Conservation (phyloP, 2,888 invertebrate species). For the Euplagia quadripunctaria region DNA sequence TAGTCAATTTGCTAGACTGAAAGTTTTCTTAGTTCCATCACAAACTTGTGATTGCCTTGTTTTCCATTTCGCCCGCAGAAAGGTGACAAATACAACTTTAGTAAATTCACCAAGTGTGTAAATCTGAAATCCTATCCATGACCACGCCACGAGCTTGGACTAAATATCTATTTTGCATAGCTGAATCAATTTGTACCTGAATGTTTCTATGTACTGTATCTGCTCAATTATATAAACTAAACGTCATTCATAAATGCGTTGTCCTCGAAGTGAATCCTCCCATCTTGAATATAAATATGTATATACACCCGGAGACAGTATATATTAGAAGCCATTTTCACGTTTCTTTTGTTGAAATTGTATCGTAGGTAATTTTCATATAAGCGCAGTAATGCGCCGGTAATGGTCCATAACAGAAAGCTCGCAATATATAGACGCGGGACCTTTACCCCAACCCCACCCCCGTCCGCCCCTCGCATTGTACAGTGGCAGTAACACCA, state of each 20-base stretch:
- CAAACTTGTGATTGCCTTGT: conserved; percentile 81
- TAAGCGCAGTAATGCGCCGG: conserved; percentile 74
- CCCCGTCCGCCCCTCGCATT: conserved; percentile 23
- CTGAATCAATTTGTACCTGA: too few species aligned
- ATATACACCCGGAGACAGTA: conserved; percentile 49
- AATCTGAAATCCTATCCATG: conserved; percentile 7
- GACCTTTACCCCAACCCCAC: conserved; percentile 32
- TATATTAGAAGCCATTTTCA: conserved; percentile 54
- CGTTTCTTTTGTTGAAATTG: conserved; percentile 67
- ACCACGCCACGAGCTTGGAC: neutral
- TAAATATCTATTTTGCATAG: neutral
- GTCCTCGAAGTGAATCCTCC: conserved; percentile 33
- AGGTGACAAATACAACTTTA: conserved; percentile 74
- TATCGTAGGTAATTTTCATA: conserved; percentile 75
- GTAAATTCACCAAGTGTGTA: conserved; percentile 44
- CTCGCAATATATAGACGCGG: conserved; percentile 68
- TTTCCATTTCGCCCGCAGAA: conserved; percentile 71
- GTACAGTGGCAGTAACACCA: conserved; percentile 41
- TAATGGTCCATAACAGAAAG: conserved; percentile 80
- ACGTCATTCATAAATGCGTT: conserved; percentile 20
- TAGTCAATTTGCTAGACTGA: conserved; percentile 74
- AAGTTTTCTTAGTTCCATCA: conserved; percentile 71
- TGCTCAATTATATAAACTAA: conserved; percentile 21
- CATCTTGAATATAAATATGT: conserved; percentile 38
- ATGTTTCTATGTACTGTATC: neutral